These are phyloP conservation scores for sheep (Ovis aries) DNA, from an alignment of 2,113 vertebrate genomes.

Conservation along the genomic window ARS-UI_Ramb_v3.0 NC_056054.1:257133001-257133500, in stretches of 20 bases:
- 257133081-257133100: slow-evolving; percentile 35
- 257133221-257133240: background rate
- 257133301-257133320: background rate
- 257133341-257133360: background rate
- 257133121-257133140: slow-evolving; percentile 31
- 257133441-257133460: background rate
- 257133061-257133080: slow-evolving; percentile 10
- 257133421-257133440: background rate
- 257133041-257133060: slow-evolving; percentile 60
- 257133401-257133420: background rate
- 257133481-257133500: background rate
- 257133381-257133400: background rate
- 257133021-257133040: background rate
- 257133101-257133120: slow-evolving; percentile 45
- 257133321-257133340: background rate
- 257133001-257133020: background rate
- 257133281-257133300: background rate
- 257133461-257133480: background rate
- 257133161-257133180: slow-evolving; percentile 49
- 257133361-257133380: background rate
- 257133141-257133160: background rate
- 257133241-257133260: background rate
- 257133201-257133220: background rate
- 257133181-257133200: background rate
- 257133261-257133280: background rate